Conservation (phyloP, 1,140 invertebrate species). For the Triops cancriformis region DNA sequence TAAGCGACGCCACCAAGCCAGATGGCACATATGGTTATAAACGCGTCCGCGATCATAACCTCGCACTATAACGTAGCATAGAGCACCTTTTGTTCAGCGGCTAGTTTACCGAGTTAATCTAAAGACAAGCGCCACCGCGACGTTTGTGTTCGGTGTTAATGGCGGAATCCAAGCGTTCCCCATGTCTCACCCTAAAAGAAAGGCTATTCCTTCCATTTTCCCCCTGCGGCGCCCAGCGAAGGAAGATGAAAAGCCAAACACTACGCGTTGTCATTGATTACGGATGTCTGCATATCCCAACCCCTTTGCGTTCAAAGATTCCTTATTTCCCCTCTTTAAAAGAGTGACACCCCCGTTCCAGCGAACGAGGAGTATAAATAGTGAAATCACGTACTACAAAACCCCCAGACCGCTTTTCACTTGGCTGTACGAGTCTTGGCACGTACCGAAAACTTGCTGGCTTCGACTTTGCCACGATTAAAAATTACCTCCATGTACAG, state of each 20-base stretch:
- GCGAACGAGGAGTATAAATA: neutral
- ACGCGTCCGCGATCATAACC: neutral
- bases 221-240: too few relatives aligned
- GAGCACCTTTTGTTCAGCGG: neutral
- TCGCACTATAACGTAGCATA: neutral
- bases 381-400: neutral
- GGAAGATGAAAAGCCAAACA: slow-evolving; percentile 9
- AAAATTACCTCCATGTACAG: neutral
- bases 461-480: neutral
- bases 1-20: neutral
- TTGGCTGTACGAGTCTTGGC: neutral
- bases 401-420: neutral
- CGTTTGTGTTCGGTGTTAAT: neutral
- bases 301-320: neutral
- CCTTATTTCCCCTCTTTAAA: neutral
- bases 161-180: neutral
- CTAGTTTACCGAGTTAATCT: neutral
- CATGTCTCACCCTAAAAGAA: too few relatives aligned
- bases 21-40: neutral
- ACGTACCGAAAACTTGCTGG: neutral
- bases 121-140: neutral
- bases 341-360: neutral
- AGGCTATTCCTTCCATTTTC: too few relatives aligned
- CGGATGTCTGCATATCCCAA: neutral
- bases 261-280: neutral